Base-by-base conservation (phyloP, 2,113 vertebrate species). In the Acinonyx jubatus region DNA sequence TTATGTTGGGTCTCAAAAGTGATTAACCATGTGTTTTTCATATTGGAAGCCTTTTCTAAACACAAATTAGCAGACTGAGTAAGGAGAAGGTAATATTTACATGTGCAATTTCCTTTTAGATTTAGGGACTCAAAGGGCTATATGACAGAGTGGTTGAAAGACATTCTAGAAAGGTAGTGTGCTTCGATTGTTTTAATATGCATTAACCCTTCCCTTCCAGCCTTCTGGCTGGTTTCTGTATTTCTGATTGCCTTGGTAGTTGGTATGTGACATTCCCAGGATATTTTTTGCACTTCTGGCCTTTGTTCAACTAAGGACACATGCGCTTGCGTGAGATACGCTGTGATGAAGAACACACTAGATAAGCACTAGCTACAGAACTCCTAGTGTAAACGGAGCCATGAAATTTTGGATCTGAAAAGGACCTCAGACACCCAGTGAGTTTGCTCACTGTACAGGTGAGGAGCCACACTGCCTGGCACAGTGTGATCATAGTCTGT, bases 11-110 rank as follows among this genome's bases (percentile, higher is more conserved):
- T 98, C 98, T 98, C 98, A 69, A 95, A 98, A 98, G 98, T 98
- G 98, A 99, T 99, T 98, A 98, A 99, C 66, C 80, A 98, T 98
- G 97, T 98, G 96, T 86, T 98, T 98, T 98, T 98, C 25, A 79
- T 81, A 87, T 98, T 97, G 98, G 96, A 84, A 97, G 91, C 94
- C 97, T 98, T 99, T 97, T 92, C 96, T 98, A 96, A 98, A 96
- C 29, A 78, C 82, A 98, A 98, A 98, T 98, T 97, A 98, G 95
- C 98, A 93, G 48, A 98, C 97, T 96, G 8, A 61, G 57, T 41
- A 68, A 86, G 93, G 73, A 92, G 33, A 66, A 76, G 52, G 25
- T 90, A 94, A 50, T 78, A 96, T 97, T 93, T 88, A 13, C 16
- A 9, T 23, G 4, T 74, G 61, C 12, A 82, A 5, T 48, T 50